Conservation (phyloP, 2,797 vertebrate species). For the Nasua narica region DNA sequence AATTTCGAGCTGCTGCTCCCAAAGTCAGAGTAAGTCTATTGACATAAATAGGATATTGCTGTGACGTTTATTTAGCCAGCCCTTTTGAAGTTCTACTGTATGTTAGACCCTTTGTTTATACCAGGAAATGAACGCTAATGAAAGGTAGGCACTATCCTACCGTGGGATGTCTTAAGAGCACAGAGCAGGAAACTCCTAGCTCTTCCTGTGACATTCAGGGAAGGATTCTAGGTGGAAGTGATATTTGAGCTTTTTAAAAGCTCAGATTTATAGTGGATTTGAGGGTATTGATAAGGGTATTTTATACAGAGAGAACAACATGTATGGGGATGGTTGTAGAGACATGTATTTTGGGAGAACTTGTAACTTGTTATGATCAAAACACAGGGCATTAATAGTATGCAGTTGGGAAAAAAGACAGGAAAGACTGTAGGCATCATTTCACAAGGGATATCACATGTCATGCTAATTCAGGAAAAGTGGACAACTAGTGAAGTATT, state of each 20-base stretch:
- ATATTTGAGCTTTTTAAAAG: neutral
- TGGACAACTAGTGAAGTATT: neutral
- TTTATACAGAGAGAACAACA: neutral
- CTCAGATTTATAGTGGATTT: neutral
- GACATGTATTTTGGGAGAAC: neutral
- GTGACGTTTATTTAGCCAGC: neutral
- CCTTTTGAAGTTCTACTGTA: neutral
- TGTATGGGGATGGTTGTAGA: neutral
- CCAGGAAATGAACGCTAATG: neutral
- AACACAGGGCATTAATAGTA: neutral
- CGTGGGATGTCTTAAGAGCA: neutral
- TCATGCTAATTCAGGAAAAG: neutral
- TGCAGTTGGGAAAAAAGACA: neutral
- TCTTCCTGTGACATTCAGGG: neutral
- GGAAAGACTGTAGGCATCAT: neutral
- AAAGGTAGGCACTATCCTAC: neutral
- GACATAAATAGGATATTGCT: neutral
- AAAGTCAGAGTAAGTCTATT: conserved; percentile 94
- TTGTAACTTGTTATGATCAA: neutral
- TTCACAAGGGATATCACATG: neutral
- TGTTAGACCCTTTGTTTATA: neutral
- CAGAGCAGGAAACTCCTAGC: neutral
- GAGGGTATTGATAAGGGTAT: neutral
- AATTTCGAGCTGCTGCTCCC: conserved; percentile 96
- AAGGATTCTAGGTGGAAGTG: neutral